Percentiles rank a stretch among this genome's conserved stretches.
Conservation (phyloP, 2,113 vertebrate species). For the Hippolais icterina region DNA sequence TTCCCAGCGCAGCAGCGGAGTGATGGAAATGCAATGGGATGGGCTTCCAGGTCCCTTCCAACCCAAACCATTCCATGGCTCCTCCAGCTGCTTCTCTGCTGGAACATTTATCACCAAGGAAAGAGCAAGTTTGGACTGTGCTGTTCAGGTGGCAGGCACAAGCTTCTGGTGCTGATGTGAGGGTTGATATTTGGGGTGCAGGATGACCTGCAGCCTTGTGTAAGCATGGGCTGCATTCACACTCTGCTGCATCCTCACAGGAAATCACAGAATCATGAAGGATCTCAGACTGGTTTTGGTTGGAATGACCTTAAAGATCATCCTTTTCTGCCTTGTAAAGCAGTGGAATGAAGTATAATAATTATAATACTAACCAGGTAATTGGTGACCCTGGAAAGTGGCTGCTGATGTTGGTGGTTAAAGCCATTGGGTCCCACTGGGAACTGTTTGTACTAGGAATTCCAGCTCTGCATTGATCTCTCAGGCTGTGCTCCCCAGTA, state of each 20-base stretch:
- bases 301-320: not conserved
- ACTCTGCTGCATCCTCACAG: not conserved
- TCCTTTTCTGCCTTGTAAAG: not conserved
- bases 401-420: not conserved
- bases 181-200: not conserved
- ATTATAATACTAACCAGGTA: too few species aligned
- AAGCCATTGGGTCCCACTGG: not conserved
- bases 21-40: not conserved
- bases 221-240: not conserved
- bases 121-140: not conserved
- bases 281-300: not conserved
- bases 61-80: not conserved
- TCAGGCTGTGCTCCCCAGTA: not conserved
- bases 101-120: accelerated
- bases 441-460: not conserved
- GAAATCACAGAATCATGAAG: not conserved
- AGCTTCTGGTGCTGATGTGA: not conserved
- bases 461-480: not conserved
- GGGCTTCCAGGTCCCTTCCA: not conserved
- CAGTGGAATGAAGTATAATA: not conserved
- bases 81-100: not conserved
- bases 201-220: not conserved
- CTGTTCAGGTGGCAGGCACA: not conserved
- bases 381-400: not conserved
- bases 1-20: not conserved